Conservation (phyloP, 2,888 invertebrate species). For the Acronicta alni region DNA sequence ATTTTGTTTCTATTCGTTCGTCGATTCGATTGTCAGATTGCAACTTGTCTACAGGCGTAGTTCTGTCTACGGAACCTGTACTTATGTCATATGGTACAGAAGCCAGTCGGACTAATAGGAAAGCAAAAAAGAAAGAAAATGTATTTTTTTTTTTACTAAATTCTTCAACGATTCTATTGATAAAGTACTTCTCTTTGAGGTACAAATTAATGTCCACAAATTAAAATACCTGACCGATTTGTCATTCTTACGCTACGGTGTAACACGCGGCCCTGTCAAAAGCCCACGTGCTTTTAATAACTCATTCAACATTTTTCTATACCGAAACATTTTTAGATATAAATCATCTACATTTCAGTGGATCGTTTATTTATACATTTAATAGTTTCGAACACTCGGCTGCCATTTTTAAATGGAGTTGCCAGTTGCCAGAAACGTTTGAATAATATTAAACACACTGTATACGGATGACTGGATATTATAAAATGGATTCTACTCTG, state of each 20-base stretch:
- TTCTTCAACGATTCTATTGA: no score
- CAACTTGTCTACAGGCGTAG: no score
- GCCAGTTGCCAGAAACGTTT: background rate
- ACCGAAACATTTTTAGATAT: constrained; percentile 38
- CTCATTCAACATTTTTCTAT: constrained; percentile 31
- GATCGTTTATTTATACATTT: constrained; percentile 50
- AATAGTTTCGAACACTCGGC: constrained; percentile 34
- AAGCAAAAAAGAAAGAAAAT: no score
- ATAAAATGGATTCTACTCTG: no score
- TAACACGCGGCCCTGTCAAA: constrained; percentile 27
- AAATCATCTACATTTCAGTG: constrained; percentile 49
- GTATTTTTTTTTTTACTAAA: no score
- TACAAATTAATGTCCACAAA: background rate
- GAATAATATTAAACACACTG: background rate
- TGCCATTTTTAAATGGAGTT: constrained; percentile 17
- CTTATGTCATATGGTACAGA: no score
- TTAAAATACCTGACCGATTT: background rate
- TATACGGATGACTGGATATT: no score
- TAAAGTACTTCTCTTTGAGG: no score
- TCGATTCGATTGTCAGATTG: no score
- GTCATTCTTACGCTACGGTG: constrained; percentile 29
- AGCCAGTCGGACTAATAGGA: no score
- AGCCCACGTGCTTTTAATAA: constrained; percentile 48
- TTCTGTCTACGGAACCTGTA: no score
- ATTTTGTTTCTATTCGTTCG: no score